Conservation (phyloP, 2,113 vertebrate species). For the Carlito syrichta region DNA sequence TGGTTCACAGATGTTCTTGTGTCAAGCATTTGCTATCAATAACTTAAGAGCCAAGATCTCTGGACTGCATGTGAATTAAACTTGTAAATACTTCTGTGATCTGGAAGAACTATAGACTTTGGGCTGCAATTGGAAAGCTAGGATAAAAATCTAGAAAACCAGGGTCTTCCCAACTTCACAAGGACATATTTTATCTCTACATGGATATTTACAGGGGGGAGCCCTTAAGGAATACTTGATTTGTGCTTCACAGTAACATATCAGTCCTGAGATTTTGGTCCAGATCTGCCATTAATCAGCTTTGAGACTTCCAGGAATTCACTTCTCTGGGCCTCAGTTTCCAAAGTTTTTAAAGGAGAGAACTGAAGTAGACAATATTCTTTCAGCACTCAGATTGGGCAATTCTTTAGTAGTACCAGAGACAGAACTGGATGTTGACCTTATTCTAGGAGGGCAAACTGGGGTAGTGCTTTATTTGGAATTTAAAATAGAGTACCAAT, state of each 20-base stretch:
- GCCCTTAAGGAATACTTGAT: constrained; percentile 21
- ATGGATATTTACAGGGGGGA: not conserved
- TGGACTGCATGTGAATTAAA: constrained; percentile 15
- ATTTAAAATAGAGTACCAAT: not conserved
- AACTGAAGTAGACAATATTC: not conserved
- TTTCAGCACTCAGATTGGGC: not conserved
- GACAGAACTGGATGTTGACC: not conserved
- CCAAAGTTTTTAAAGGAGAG: not conserved
- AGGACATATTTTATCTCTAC: not conserved
- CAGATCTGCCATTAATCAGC: not conserved
- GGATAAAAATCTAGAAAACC: not conserved
- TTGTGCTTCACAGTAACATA: not conserved
- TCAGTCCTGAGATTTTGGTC: not conserved
- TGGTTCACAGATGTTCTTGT: not conserved
- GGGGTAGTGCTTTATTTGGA: not conserved
- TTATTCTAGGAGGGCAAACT: constrained; percentile 5
- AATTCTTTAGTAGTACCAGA: not conserved
- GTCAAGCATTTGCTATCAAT: not conserved
- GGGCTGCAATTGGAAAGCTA: not conserved
- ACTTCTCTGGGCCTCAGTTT: not conserved
- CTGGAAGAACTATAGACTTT: not conserved
- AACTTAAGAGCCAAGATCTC: constrained; percentile 30
- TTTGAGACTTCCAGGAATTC: not conserved
- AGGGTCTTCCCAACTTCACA: not conserved
- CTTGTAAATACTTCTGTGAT: constrained; percentile 11